Conservation (phyloP, 2,113 vertebrate genomes). For the Podocnemis expansa region DNA sequence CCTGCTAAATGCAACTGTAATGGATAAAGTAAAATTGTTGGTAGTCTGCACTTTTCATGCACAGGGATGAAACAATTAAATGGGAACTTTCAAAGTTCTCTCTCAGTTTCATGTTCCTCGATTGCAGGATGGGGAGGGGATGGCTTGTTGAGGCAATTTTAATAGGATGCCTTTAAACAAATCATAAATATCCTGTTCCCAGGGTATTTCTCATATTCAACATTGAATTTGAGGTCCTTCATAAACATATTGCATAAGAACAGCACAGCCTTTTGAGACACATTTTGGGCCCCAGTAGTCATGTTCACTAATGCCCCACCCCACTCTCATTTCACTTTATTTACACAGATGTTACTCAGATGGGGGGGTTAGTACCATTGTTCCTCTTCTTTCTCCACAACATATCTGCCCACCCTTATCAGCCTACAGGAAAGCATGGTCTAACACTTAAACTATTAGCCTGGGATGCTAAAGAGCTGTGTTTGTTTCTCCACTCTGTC, state of each 20-base stretch:
- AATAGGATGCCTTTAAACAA: background rate
- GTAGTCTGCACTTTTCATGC: background rate
- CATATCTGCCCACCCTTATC: background rate
- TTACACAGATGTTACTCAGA: background rate
- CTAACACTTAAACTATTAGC: background rate
- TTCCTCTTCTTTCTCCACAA: background rate
- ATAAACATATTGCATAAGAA: background rate
- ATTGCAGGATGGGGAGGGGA: background rate
- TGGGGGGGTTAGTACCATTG: background rate
- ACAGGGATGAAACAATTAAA: background rate
- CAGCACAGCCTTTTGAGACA: background rate
- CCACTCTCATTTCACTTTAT: background rate
- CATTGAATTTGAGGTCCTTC: slow-evolving; percentile 7
- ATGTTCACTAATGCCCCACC: too few species aligned
- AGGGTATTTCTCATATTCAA: slow-evolving; percentile 16
- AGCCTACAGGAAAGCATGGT: background rate
- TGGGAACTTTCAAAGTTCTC: background rate
- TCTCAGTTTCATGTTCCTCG: background rate
- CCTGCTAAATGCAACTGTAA: background rate
- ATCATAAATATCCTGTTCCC: slow-evolving; percentile 8
- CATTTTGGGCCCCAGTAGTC: too few species aligned
- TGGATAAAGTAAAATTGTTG: background rate
- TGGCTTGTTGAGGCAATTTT: background rate
- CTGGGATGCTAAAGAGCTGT: background rate
- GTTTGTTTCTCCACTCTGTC: background rate